Conservation (phyloP, 2,113 vertebrate genomes). For the Myxocyprinus asiaticus region DNA sequence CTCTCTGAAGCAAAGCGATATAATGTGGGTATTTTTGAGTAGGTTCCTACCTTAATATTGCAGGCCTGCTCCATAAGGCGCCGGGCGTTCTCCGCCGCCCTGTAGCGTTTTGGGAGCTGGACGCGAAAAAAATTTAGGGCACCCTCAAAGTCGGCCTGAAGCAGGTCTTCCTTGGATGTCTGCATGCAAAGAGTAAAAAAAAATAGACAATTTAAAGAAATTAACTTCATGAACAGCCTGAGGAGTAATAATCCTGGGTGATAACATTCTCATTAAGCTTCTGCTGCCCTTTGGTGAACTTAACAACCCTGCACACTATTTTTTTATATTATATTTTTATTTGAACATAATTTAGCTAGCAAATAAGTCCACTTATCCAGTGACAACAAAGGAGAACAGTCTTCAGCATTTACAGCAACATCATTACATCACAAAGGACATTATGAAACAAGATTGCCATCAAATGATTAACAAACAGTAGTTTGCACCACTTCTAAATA, state of each 20-base stretch:
- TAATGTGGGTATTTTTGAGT: neutral
- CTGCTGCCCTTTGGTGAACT: neutral
- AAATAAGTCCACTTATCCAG: neutral
- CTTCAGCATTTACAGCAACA: too few species aligned
- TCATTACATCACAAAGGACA: neutral
- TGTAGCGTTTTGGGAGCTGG: conserved; percentile 95
- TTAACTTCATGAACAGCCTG: conserved; percentile 48
- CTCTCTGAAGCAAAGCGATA: too few species aligned
- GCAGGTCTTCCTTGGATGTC: conserved; percentile 98
- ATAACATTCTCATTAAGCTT: neutral
- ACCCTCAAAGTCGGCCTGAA: conserved; percentile 98
- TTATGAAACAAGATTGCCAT: too few species aligned
- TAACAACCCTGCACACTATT: neutral
- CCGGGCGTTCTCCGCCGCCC: conserved; percentile 94
- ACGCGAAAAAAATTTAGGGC: conserved; percentile 98
- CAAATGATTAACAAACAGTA: too few species aligned
- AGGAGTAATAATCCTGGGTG: too few species aligned
- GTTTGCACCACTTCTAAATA: too few species aligned
- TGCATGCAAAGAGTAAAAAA: conserved; percentile 59
- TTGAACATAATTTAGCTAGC: too few species aligned
- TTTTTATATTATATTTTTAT: too few species aligned
- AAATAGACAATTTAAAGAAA: neutral
- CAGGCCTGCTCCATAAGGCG: conserved; percentile 97
- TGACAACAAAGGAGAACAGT: neutral
- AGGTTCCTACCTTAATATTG: conserved; percentile 90